Evolutionary conservation across 2,888 invertebrate genomes (phyloP).

Genomic region (Listrodromus nycthemerus): DNA sequence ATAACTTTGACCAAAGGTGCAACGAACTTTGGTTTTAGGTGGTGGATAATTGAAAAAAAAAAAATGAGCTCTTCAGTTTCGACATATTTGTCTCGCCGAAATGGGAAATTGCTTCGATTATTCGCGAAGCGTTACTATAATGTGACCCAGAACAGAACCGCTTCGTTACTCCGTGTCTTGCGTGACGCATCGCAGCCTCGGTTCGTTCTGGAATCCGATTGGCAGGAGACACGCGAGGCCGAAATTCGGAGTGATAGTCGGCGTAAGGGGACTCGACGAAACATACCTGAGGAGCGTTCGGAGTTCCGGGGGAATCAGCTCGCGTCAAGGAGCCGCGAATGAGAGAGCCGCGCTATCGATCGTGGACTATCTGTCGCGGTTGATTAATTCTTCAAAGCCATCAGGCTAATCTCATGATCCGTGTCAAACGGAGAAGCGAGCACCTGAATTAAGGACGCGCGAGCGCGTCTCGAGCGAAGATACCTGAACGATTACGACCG

Average conservation of each 20-base stretch:
- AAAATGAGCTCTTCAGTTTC: no score
- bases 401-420: constrained; percentile 1
- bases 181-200: not conserved
- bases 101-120: not conserved
- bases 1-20: no score
- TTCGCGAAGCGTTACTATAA: not conserved
- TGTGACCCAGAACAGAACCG: not conserved
- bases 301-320: constrained; percentile 1
- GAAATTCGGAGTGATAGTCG: not conserved
- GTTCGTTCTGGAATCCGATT: not conserved
- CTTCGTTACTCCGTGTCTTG: not conserved
- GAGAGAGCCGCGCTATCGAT: constrained; percentile 32
- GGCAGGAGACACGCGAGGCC: not conserved
- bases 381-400: constrained; percentile 19
- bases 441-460: not conserved
- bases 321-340: constrained; percentile 8
- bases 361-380: constrained; percentile 17
- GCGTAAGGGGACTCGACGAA: not conserved
- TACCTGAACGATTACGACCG: not conserved
- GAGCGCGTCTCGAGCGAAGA: not conserved
- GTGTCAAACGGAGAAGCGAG: constrained; percentile 14
- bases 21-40: no score
- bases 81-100: not conserved
- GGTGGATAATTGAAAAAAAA: no score
- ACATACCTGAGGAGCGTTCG: not conserved